These are phyloP conservation scores for Thera obeliscata DNA, from an alignment of 2,888 invertebrate genomes.

Conservation along the genomic window DNA sequence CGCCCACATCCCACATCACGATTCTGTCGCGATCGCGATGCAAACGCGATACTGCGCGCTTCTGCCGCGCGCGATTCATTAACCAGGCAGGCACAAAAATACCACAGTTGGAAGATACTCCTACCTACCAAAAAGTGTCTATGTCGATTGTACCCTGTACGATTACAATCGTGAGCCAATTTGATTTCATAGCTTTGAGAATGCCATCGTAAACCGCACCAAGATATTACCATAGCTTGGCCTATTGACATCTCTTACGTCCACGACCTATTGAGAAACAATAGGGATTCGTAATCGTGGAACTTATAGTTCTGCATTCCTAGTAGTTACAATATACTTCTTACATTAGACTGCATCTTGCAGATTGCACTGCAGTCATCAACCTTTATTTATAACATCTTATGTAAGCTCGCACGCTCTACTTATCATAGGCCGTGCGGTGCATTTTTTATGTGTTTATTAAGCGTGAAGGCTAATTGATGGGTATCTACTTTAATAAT, in stretches of 20 bases:
- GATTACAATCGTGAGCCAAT: neutral
- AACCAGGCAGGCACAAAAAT: too few relatives aligned
- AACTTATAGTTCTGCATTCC: neutral
- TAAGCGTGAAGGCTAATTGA: slow-evolving; percentile 27
- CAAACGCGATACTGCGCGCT: too few relatives aligned
- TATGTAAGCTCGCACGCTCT: slow-evolving; percentile 70
- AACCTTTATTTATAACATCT: slow-evolving; percentile 49
- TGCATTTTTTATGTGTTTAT: slow-evolving; percentile 23
- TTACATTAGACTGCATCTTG: slow-evolving; percentile 40
- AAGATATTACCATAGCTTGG: slow-evolving; percentile 6
- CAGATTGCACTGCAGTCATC: slow-evolving; percentile 33
- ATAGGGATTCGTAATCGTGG: slow-evolving; percentile 10
- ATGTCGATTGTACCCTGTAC: neutral
- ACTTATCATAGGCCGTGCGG: slow-evolving; percentile 41
- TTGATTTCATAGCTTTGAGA: neutral
- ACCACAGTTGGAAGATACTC: too few relatives aligned
- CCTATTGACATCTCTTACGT: slow-evolving; percentile 19
- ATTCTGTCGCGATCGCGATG: too few relatives aligned
- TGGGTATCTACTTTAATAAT: neutral
- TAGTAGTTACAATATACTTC: neutral
- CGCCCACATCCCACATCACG: too few relatives aligned
- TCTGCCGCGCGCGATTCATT: too few relatives aligned
- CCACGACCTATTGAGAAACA: slow-evolving; percentile 21
- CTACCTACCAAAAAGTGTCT: too few relatives aligned
- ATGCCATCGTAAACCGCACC: slow-evolving; percentile 5